A percentile compares a stretch with the other conserved stretches of the same genome.
phyloP scores from a whole-genome alignment of 1,140 invertebrate species.

The Mizuhopecten yessoensis region DNA sequence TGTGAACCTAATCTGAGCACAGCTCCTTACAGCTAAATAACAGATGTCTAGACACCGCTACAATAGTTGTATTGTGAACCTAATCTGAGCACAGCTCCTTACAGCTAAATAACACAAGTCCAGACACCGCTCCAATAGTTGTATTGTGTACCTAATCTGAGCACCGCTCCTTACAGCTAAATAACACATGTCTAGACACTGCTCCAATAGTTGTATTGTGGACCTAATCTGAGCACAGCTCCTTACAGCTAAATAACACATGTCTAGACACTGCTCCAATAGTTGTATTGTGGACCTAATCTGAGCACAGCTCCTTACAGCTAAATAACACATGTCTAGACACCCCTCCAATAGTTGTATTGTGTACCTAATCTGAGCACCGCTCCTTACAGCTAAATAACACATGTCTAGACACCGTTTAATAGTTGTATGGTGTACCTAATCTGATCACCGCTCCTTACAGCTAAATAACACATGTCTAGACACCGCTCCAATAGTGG shows the following conservation, averaged over 20 bases:
- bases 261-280: conserved; percentile 53
- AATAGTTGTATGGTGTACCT: no score
- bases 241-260: conserved; percentile 53
- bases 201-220: conserved; percentile 60
- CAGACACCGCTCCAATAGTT: no score
- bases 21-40: conserved; percentile 55
- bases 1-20: conserved; percentile 47
- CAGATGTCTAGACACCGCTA: conserved; percentile 47
- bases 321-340: conserved; percentile 52
- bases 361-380: no score
- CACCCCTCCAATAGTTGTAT: conserved; percentile 56
- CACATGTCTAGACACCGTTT: no score
- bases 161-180: conserved; percentile 57
- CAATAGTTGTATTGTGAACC: conserved; percentile 63
- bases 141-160: conserved; percentile 17
- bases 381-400: no score
- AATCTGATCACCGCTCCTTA: conserved; percentile 56
- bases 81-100: no score
- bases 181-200: conserved; percentile 51
- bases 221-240: conserved; percentile 52
- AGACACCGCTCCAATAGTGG: conserved; percentile 52
- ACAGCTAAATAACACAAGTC: no score
- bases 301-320: conserved; percentile 55
- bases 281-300: conserved; percentile 55
- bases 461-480: conserved; percentile 52